phyloP scores from a whole-genome alignment of 2,888 invertebrate genomes.

The Stegophylla sp. region DNA sequence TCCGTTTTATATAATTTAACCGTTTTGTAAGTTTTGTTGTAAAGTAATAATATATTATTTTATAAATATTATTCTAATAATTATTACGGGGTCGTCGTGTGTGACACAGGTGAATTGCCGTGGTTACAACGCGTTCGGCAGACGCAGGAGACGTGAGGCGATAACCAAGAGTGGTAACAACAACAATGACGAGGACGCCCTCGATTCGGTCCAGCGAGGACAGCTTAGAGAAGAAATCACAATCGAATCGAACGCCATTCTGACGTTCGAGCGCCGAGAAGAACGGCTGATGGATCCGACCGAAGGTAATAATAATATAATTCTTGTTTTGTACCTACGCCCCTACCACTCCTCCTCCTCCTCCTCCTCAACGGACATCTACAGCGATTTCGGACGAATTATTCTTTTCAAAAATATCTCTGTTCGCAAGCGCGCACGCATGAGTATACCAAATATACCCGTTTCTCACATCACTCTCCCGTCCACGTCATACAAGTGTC shows the following conservation, averaged over 20 bases:
- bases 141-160: slow-evolving; percentile 72
- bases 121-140: slow-evolving; percentile 88
- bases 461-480: background rate
- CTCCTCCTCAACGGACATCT: too few relatives aligned
- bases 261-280: slow-evolving; percentile 87
- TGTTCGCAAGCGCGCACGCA: too few relatives aligned
- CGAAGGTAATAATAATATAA: slow-evolving; percentile 69
- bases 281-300: slow-evolving; percentile 80
- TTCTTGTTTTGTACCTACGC: background rate
- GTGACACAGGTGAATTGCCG: slow-evolving; percentile 81
- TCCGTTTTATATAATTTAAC: too few relatives aligned
- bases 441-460: too few relatives aligned
- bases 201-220: slow-evolving; percentile 73
- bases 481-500: too few relatives aligned
- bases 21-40: too few relatives aligned
- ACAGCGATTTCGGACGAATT: too few relatives aligned
- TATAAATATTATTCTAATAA: too few relatives aligned
- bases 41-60: too few relatives aligned
- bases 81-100: too few relatives aligned
- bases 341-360: background rate
- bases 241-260: slow-evolving; percentile 88
- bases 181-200: slow-evolving; percentile 66
- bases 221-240: slow-evolving; percentile 91
- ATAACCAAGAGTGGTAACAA: slow-evolving; percentile 42
- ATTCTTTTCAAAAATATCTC: background rate